A percentile compares a stretch with the other conserved stretches of the same genome.
Conservation (phyloP, 1,140 invertebrate species). For the Colletes latitarsis region DNA sequence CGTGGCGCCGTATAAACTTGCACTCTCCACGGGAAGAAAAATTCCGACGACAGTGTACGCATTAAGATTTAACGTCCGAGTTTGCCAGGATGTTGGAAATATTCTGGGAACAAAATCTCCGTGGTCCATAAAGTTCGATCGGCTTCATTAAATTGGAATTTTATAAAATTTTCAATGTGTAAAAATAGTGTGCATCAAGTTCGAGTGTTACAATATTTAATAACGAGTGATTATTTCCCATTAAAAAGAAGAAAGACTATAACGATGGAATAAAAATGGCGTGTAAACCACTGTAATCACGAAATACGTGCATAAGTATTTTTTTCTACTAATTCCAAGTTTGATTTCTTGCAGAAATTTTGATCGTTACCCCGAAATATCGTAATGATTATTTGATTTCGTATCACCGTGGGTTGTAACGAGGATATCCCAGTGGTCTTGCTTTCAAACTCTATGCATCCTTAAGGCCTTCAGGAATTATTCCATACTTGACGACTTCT, state of each 20-base stretch:
- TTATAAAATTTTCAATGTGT: too few relatives aligned
- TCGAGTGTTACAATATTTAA: too few relatives aligned
- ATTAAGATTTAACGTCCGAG: not conserved
- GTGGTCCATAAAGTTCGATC: too few relatives aligned
- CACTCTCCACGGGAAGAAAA: not conserved
- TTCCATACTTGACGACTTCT: conserved; percentile 35
- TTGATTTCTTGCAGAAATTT: not conserved
- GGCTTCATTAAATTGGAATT: too few relatives aligned
- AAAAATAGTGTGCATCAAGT: too few relatives aligned
- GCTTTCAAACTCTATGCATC: conserved; percentile 61
- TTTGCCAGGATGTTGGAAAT: not conserved
- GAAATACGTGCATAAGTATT: too few relatives aligned
- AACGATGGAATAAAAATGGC: too few relatives aligned
- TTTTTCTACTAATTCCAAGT: too few relatives aligned
- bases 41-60: not conserved
- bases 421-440: conserved; percentile 27
- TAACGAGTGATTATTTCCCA: too few relatives aligned
- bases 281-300: too few relatives aligned
- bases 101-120: too few relatives aligned
- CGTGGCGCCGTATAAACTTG: not conserved
- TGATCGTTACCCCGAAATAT: not conserved
- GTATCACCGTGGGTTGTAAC: conserved; percentile 5
- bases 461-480: conserved; percentile 53
- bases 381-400: conserved; percentile 25
- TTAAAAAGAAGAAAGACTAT: too few relatives aligned